phyloP scores from a whole-genome alignment of 2,113 vertebrate species.

The Apodemus speciosus region DNA sequence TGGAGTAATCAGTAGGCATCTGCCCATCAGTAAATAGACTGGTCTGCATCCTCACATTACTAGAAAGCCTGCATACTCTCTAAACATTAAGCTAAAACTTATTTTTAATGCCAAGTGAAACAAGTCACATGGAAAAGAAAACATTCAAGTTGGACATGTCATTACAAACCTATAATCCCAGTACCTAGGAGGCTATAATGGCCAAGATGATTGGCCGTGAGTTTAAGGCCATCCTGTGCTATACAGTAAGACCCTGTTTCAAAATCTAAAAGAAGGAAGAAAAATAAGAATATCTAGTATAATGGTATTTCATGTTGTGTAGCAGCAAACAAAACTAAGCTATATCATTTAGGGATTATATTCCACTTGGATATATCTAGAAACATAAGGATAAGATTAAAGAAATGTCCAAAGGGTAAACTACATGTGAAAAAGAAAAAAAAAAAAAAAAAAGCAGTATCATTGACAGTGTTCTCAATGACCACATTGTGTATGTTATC shows the following conservation, averaged over 20 bases:
- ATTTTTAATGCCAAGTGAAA: conserved; percentile 50
- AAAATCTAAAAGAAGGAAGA: background rate
- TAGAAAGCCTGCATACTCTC: conserved; percentile 32
- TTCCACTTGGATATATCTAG: background rate
- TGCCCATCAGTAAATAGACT: background rate
- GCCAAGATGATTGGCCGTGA: background rate
- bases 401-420: background rate
- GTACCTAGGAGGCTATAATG: background rate
- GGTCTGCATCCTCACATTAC: conserved; percentile 22
- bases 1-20: background rate
- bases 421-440: background rate
- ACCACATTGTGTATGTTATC: background rate
- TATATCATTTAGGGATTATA: background rate
- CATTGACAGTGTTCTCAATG: background rate
- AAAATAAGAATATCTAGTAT: background rate
- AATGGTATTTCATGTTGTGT: background rate
- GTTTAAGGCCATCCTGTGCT: background rate
- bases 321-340: conserved; percentile 22
- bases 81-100: conserved; percentile 48
- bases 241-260: background rate
- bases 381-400: background rate
- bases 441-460: background rate
- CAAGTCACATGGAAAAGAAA: background rate
- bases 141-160: background rate
- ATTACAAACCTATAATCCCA: background rate